Percentiles rank a stretch among this genome's conserved stretches.
phyloP scores from a whole-genome alignment of 2,888 invertebrate genomes.

The Temnothorax ravouxi region DNA sequence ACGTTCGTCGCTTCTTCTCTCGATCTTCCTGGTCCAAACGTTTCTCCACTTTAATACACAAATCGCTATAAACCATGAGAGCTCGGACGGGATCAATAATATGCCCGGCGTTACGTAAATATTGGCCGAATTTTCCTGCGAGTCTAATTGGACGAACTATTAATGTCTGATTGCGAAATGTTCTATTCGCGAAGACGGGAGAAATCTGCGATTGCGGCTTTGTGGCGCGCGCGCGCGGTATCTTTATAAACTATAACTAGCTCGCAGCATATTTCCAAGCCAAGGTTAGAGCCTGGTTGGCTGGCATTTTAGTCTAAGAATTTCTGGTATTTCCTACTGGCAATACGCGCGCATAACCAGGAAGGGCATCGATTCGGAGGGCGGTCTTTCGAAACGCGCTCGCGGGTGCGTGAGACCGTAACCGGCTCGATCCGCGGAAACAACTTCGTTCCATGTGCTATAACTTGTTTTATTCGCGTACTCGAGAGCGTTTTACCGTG shows the following conservation, averaged over 20 bases:
- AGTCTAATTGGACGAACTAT: constrained; percentile 22
- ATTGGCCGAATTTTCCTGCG: not conserved
- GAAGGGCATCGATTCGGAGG: constrained; percentile 47
- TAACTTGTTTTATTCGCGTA: constrained; percentile 57
- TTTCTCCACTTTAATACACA: not conserved
- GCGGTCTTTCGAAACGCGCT: constrained; percentile 26
- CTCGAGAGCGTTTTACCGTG: constrained; percentile 40
- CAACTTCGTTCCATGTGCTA: constrained; percentile 33
- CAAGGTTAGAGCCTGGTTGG: constrained; percentile 45
- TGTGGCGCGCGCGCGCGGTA: not conserved
- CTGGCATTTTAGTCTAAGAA: constrained; percentile 47
- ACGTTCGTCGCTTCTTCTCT: not conserved
- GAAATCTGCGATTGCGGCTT: constrained; percentile 39
- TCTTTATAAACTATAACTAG: constrained; percentile 17
- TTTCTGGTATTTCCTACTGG: constrained; percentile 46
- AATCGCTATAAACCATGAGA: not conserved
- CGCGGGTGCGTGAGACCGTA: constrained; percentile 46
- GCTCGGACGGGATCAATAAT: not conserved
- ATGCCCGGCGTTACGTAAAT: not conserved
- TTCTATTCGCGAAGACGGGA: constrained; percentile 37
- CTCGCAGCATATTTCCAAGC: constrained; percentile 46
- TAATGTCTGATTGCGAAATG: constrained; percentile 41
- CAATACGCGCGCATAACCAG: constrained; percentile 32
- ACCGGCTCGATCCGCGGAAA: constrained; percentile 28
- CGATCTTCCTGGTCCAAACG: not conserved